These are phyloP conservation scores for Pseudomyrmex concolor DNA, from an alignment of 1,140 invertebrate genomes.

Conservation along the genomic window DNA sequence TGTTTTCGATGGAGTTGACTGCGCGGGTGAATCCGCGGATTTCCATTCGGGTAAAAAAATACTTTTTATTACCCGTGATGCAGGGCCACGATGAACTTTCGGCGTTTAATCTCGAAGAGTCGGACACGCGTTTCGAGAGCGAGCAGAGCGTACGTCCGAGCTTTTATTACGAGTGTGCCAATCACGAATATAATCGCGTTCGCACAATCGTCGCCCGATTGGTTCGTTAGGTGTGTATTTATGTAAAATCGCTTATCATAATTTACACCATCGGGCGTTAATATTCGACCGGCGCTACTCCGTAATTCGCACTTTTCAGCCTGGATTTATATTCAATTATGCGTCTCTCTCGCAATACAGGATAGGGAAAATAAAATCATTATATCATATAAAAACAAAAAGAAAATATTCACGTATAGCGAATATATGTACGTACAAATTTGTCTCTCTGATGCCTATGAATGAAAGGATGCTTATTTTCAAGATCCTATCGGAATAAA, in stretches of 20 bases:
- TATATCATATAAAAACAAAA: neutral
- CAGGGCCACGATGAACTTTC: constrained; percentile 40
- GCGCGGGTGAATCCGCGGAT: constrained; percentile 39
- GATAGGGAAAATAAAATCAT: neutral
- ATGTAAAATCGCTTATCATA: constrained; percentile 62
- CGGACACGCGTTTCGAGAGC: constrained; percentile 1
- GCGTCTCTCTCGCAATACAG: neutral
- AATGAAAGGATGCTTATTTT: neutral
- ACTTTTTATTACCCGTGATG: constrained; percentile 50
- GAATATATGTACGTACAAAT: neutral
- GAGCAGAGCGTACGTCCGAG: neutral
- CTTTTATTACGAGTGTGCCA: constrained; percentile 43
- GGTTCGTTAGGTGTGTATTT: constrained; percentile 56
- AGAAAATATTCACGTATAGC: neutral
- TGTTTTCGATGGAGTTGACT: constrained; percentile 56
- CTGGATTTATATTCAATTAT: constrained; percentile 44
- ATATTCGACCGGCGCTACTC: constrained; percentile 29
- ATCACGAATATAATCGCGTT: constrained; percentile 44
- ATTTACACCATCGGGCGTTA: constrained; percentile 49
- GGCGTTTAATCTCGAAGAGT: constrained; percentile 46
- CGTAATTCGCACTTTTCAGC: constrained; percentile 55
- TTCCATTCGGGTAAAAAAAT: constrained; percentile 53
- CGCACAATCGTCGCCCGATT: constrained; percentile 49
- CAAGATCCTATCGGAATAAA: no score
- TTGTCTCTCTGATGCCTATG: neutral